Base-by-base conservation (phyloP, 2,888 invertebrate species). In the Aporophyla lueneburgensis region DNA sequence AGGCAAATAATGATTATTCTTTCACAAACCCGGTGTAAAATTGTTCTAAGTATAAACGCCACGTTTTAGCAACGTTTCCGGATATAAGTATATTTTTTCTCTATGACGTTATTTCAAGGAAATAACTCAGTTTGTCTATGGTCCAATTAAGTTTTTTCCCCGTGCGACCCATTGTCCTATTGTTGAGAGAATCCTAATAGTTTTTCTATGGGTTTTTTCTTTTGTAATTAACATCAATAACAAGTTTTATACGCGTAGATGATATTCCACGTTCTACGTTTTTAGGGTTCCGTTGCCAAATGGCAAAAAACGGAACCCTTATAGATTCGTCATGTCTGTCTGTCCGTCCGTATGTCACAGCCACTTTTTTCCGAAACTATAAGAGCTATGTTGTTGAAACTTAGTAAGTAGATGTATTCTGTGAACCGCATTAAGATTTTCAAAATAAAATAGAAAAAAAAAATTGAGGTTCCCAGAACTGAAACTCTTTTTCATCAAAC, bases 111-210 rank as follows among this genome's bases (percentile, higher is more conserved):
- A 12, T 51, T 84, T 43, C 82, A 73, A 79, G 85, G 85, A 84
- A 84, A 81, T 62, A 66, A 46, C 7, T 59, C 7, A 71, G 78
- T 70, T 69, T n/a, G 54, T 63, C 49, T 43, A 7, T 69, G 71
- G 46, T 63, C 70, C 73, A 79, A 84, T 84, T 84, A 76, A 0
- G 24, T 73, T 85, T 81, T 71, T 66, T 33, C 24, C 1, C 0
- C 71, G 76, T 82, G 80, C 1, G 75, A 72, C 24, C 76, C 73
- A 85, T 85, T 85, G 84, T 85, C 2, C 58, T 5, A 82, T 85
- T 85, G 85, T 85, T 56, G 12, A 27, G 19, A 12, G 10, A 54
- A 24, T 71, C 21, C 58, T 65, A 53, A 67, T 16, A 65, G 79
- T 77, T 85, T 82, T 85, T 79, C 73, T 78, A 7, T 19, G 2